Conservation (phyloP, 1,140 invertebrate species). For the Eubasilissa regina region DNA sequence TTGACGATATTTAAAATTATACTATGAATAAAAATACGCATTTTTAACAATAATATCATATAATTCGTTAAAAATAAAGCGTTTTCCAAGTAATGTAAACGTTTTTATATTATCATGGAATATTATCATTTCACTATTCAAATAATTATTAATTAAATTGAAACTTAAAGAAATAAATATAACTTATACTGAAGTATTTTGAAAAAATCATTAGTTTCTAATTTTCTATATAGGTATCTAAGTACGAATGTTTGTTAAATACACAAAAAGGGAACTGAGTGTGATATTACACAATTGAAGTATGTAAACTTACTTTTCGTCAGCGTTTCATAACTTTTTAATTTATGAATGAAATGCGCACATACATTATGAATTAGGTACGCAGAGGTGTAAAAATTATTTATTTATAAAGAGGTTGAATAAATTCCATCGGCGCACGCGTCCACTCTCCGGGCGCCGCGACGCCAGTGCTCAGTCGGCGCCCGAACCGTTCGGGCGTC, state of each 20-base stretch:
- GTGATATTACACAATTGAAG: background rate
- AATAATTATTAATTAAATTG: background rate
- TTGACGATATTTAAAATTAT: too few relatives aligned
- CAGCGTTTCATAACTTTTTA: background rate
- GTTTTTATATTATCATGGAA: background rate
- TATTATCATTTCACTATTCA: too few relatives aligned
- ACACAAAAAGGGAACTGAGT: background rate
- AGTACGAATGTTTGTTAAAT: background rate
- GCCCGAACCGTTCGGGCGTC: background rate
- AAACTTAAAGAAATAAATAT: background rate
- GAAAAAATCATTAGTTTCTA: background rate
- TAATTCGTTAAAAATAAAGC: too few relatives aligned
- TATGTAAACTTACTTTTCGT: background rate
- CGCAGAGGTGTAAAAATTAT: constrained; percentile 6
- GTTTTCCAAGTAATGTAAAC: background rate
- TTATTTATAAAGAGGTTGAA: background rate
- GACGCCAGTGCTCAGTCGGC: constrained; percentile 8
- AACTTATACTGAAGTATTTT: background rate
- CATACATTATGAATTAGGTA: background rate
- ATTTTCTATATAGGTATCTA: background rate
- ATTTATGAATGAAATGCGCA: background rate
- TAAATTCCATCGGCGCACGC: constrained; percentile 3
- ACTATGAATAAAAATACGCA: too few relatives aligned
- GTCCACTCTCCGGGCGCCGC: background rate
- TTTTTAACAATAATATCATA: too few relatives aligned